Evolutionary conservation across 2,888 invertebrate genomes (phyloP).

Genomic region (Papilio protenor): DNA sequence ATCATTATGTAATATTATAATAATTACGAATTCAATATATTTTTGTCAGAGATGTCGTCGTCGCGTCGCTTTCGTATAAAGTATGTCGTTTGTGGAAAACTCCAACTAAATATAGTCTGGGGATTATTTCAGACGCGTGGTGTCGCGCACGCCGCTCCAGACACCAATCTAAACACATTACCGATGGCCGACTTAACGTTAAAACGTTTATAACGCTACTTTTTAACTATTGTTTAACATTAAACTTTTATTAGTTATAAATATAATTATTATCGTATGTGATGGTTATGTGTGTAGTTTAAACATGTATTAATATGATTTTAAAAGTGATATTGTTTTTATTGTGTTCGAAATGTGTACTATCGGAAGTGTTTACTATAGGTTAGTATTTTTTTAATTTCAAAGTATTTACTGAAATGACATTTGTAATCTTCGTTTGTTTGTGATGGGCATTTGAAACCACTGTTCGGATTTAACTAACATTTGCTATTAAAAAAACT

Average conservation of each 20-base stretch:
- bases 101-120: constrained; percentile 77
- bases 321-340: constrained; percentile 37
- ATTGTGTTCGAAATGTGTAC: constrained; percentile 36
- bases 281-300: constrained; percentile 9
- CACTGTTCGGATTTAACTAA: no score
- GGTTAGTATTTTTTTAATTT: constrained; percentile 22
- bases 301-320: constrained; percentile 29
- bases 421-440: neutral
- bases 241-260: constrained; percentile 56
- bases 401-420: neutral
- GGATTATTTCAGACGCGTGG: constrained; percentile 77
- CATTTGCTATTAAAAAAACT: neutral
- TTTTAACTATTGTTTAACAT: constrained; percentile 62
- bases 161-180: constrained; percentile 77
- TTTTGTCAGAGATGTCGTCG: constrained; percentile 23
- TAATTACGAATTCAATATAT: neutral
- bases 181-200: constrained; percentile 62
- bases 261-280: constrained; percentile 28
- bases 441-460: neutral
- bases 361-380: constrained; percentile 34
- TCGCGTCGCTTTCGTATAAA: constrained; percentile 64
- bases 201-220: constrained; percentile 67
- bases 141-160: constrained; percentile 70
- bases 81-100: constrained; percentile 82
- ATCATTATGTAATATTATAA: no score